Percentiles rank a stretch among this genome's conserved stretches.
Evolutionary conservation across 2,888 invertebrate genomes (phyloP).

Genomic region (Carpatolechia fugitivella): DNA sequence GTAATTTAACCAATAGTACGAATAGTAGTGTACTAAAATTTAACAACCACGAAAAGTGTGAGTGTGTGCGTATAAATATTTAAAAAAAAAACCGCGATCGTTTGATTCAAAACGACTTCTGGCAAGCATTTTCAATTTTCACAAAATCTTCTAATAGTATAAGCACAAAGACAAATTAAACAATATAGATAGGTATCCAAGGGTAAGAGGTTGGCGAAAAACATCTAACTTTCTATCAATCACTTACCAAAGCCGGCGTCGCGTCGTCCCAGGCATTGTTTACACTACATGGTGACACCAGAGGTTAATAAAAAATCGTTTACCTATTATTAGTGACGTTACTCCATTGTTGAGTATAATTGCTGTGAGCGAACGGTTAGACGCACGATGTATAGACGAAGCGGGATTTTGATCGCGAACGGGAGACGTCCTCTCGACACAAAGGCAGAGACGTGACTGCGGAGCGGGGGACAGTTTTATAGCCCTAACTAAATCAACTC

Average conservation of each 20-base stretch:
- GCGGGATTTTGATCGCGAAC: background rate
- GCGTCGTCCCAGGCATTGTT: slow-evolving; percentile 4
- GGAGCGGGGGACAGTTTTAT: background rate
- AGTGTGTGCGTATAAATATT: no score
- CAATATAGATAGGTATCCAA: no score
- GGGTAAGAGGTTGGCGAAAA: no score
- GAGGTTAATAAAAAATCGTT: slow-evolving; percentile 39
- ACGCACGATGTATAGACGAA: background rate
- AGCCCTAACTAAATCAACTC: background rate
- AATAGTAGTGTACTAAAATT: no score
- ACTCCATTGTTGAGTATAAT: slow-evolving; percentile 61
- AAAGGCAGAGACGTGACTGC: slow-evolving; percentile 3
- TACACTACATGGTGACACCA: slow-evolving; percentile 6
- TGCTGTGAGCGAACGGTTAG: slow-evolving; percentile 26
- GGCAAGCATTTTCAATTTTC: no score
- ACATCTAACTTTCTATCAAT: background rate
- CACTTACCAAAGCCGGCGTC: slow-evolving; percentile 6
- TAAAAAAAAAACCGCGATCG: no score
- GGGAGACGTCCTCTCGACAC: background rate
- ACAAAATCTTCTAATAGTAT: no score
- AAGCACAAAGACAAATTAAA: no score
- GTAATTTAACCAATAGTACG: no score
- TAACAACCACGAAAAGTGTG: no score
- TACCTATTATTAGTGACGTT: slow-evolving; percentile 54
- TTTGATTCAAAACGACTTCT: no score